Evolutionary conservation across 2,888 invertebrate genomes (phyloP).

Genomic region (Meteorus colon): DNA sequence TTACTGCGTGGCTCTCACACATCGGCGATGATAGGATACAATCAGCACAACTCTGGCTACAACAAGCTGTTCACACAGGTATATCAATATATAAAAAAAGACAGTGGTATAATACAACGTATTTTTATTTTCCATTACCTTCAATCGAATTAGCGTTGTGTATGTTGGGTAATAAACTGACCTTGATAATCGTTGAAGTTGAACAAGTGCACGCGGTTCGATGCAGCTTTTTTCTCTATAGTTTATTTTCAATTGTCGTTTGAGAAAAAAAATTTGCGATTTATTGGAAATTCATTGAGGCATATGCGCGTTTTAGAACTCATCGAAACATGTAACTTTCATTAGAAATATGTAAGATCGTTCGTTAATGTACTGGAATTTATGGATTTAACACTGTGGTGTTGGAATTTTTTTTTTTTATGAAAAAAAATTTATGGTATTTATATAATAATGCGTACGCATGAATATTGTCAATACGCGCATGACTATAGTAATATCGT

Average conservation of each 20-base stretch:
- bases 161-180: neutral
- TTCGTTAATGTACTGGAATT: neutral
- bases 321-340: neutral
- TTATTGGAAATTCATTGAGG: neutral
- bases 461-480: conserved; percentile 31
- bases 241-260: conserved; percentile 9
- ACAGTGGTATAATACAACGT: neutral
- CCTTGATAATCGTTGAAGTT: conserved; percentile 17
- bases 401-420: neutral
- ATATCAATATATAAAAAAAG: conserved; percentile 46
- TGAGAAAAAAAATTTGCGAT: conserved; percentile 12
- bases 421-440: neutral
- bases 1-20: conserved; percentile 47
- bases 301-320: conserved; percentile 5
- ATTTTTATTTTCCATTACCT: neutral
- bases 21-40: conserved; percentile 82
- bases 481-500: conserved; percentile 31
- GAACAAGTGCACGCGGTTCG: conserved; percentile 20
- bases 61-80: conserved; percentile 91
- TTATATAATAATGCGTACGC: conserved; percentile 15
- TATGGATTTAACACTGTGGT: no score
- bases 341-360: conserved; percentile 1
- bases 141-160: neutral
- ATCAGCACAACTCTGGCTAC: conserved; percentile 85
- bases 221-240: conserved; percentile 19